Percentiles rank a stretch among this genome's conserved stretches.
These are phyloP conservation scores for Hystrix cristata DNA, from an alignment of 2,113 vertebrate species.

Conservation along the genomic window DNA sequence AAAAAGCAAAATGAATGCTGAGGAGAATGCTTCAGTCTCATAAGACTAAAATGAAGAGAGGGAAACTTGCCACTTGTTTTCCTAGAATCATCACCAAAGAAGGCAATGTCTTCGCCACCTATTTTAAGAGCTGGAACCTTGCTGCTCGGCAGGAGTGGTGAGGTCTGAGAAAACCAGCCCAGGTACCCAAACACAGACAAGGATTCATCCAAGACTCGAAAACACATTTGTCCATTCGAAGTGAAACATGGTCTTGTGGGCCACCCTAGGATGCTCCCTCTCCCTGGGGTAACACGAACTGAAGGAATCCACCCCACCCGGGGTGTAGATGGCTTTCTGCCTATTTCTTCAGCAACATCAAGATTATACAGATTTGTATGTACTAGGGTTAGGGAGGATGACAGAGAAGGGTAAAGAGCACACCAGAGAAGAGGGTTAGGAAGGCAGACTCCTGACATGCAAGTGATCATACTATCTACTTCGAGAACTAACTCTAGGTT, in stretches of 20 bases:
- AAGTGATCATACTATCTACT: not conserved
- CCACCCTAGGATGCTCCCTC: not conserved
- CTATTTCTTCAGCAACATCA: not conserved
- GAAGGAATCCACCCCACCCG: not conserved
- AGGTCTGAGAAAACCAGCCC: not conserved
- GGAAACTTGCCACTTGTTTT: fast-evolving
- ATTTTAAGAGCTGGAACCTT: not conserved
- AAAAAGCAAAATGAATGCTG: not conserved
- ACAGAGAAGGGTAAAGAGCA: fast-evolving
- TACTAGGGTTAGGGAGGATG: too few species aligned
- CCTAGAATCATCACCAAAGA: not conserved
- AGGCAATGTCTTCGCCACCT: not conserved
- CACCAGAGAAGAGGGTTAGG: not conserved
- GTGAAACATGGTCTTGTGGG: not conserved
- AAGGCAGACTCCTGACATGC: not conserved
- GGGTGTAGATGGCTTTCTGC: not conserved
- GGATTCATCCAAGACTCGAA: not conserved
- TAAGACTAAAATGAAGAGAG: not conserved
- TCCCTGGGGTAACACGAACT: not conserved
- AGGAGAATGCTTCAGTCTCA: fast-evolving
- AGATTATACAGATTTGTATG: not conserved
- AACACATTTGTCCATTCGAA: not conserved
- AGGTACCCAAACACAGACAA: not conserved
- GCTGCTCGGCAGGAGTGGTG: not conserved
- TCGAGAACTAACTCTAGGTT: not conserved